Evolutionary conservation across 2,113 vertebrate species (phyloP), one percentile per base, ranked within the genome.

Genomic region (Elgaria multicarinata): DNA sequence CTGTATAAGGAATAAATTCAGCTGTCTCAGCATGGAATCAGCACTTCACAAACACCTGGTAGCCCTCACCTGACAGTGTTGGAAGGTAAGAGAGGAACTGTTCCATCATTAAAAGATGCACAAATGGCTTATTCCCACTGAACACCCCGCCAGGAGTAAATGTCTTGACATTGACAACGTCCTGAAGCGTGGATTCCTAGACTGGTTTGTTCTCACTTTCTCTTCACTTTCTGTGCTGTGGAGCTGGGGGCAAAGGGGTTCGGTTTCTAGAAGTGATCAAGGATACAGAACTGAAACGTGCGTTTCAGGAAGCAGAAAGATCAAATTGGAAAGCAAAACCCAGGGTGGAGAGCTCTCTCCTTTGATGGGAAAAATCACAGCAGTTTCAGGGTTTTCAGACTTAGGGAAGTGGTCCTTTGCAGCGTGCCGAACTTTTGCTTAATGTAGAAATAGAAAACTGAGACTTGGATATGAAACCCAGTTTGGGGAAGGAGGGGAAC

Each of bases 401-500:
- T 67, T 66, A 20, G 62, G 86, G 86, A 87, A 87, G 86, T 87
- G 86, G 42, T 5, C 62, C 10, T 0, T 50, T 50, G 58, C 39
- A 46, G 74, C 2, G 4, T 1, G 22, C 12, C 42, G 84, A 36
- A 78, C 16, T 33, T 14, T 69, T 36, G 58, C 58, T 53, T 26
- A 28, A 53, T 50, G 76, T 6, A 50, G 62, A 87, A 79, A 79
- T 20, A 44, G 2, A 78, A 50, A 67, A 46, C 4, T 18, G 42
- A 87, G 86, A 79, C n/a, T 53, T 67, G 75, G 85, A 66, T 50
- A 33, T 78, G 85, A 87, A 87, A 87, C 85, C 42, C 75, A 10
- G 2, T 87, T 87, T 87, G 75, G 62, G 76, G 76, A 87, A 79
- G 76, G 36, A n/a, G 86, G 36, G 31, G 2, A 8, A 28, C 28